Conservation (phyloP, 2,888 invertebrate species). For the Diabrotica balteata region DNA sequence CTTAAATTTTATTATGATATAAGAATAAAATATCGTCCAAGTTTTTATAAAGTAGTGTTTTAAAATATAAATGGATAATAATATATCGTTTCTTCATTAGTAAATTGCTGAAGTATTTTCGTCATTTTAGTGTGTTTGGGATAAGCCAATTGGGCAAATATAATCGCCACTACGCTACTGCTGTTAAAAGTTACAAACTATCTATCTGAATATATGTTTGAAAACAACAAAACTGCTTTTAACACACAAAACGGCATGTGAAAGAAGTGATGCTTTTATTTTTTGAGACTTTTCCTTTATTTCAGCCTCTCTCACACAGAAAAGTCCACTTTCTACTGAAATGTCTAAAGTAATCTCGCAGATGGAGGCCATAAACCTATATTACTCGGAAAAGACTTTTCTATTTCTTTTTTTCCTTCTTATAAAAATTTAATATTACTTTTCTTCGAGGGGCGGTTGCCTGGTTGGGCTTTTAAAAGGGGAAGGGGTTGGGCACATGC, state of each 20-base stretch:
- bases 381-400: constrained; percentile 62
- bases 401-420: constrained; percentile 61
- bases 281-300: constrained; percentile 45
- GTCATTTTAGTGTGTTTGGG: too few relatives aligned
- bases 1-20: too few relatives aligned
- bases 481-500: constrained; percentile 35
- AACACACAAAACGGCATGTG: constrained; percentile 53
- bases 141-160: too few relatives aligned
- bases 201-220: constrained; percentile 49
- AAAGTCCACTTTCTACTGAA: constrained; percentile 61
- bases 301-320: constrained; percentile 50
- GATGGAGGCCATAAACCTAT: constrained; percentile 63
- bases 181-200: not conserved
- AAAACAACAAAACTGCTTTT: constrained; percentile 54
- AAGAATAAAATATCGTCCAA: too few relatives aligned
- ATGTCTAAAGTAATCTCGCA: constrained; percentile 62
- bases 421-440: constrained; percentile 63
- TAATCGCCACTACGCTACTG: constrained; percentile 1
- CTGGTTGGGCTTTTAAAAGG: constrained; percentile 6
- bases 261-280: constrained; percentile 54
- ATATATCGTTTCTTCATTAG: too few relatives aligned
- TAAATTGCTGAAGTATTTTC: too few relatives aligned
- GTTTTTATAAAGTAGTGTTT: too few relatives aligned
- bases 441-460: constrained; percentile 46
- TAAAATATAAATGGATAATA: too few relatives aligned